These are phyloP conservation scores for Ernsta delagoae DNA, from an alignment of 2,888 invertebrate genomes.

Conservation along the genomic window DNA sequence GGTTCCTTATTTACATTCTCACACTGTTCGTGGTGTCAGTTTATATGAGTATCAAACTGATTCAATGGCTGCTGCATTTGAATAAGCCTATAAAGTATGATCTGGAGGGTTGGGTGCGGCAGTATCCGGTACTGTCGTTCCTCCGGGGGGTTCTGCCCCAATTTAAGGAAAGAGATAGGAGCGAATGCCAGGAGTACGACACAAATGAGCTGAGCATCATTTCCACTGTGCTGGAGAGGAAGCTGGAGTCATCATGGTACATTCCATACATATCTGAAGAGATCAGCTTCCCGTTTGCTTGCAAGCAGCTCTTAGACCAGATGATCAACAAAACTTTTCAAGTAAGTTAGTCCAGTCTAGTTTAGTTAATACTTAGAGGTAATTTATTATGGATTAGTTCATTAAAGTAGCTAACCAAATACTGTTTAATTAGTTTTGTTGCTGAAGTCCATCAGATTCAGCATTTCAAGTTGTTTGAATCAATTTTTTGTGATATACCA, in stretches of 20 bases:
- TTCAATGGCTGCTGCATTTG: slow-evolving; percentile 80
- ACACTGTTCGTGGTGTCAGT: slow-evolving; percentile 71
- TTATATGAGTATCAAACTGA: slow-evolving; percentile 77
- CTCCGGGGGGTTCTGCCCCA: slow-evolving; percentile 55
- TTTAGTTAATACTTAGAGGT: no score
- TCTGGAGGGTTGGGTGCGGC: slow-evolving; percentile 55
- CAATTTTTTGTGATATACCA: no score
- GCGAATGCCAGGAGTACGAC: slow-evolving; percentile 68
- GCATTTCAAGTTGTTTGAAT: no score
- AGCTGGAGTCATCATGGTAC: slow-evolving; percentile 80
- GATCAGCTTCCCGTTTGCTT: slow-evolving; percentile 79
- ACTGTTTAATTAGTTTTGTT: no score
- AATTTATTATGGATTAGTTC: no score
- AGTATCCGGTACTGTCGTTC: slow-evolving; percentile 59
- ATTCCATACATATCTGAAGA: slow-evolving; percentile 76
- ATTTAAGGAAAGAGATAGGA: slow-evolving; percentile 29
- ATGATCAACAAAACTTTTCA: slow-evolving; percentile 77
- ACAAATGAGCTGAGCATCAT: slow-evolving; percentile 77
- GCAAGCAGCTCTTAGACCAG: slow-evolving; percentile 80
- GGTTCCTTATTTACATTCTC: slow-evolving; percentile 72
- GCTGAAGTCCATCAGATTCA: no score
- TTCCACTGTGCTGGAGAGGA: slow-evolving; percentile 74
- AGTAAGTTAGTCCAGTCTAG: slow-evolving; percentile 51
- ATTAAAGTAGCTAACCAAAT: no score
- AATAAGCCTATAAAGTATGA: slow-evolving; percentile 81